phyloP scores from a whole-genome alignment of 2,888 invertebrate genomes.

The Tribolium freemani region DNA sequence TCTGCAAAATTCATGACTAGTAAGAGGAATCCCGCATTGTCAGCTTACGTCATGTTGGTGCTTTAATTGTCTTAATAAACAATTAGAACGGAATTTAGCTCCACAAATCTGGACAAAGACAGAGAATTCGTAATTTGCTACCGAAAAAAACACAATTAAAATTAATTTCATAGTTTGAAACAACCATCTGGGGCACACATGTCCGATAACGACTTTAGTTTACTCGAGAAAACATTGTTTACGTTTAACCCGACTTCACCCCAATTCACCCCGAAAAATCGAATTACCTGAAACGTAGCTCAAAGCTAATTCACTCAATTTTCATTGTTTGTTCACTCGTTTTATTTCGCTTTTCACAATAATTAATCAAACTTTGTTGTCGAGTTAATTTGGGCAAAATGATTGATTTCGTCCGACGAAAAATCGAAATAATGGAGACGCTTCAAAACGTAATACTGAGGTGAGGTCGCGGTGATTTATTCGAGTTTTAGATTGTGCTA shows the following conservation, averaged over 20 bases:
- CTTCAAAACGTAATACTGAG: too few species aligned
- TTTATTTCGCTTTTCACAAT: neutral
- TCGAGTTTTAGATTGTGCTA: neutral
- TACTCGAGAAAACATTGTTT: neutral
- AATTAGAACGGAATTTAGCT: neutral
- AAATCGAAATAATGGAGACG: neutral
- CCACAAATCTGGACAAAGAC: too few species aligned
- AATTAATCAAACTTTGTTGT: neutral
- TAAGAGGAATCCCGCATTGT: neutral
- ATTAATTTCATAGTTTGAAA: neutral
- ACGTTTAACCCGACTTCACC: neutral
- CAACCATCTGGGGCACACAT: neutral
- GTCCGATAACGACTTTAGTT: neutral
- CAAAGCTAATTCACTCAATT: neutral
- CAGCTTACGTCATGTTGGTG: neutral
- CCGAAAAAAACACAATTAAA: neutral
- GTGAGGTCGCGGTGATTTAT: neutral
- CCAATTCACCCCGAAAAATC: neutral
- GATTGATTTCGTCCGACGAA: neutral
- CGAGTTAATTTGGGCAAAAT: neutral
- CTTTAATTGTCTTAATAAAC: neutral
- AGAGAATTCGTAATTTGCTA: too few species aligned
- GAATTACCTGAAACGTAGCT: neutral
- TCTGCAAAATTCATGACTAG: neutral
- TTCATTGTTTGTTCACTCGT: neutral